These are phyloP conservation scores for Chloropsis cyanopogon DNA, from an alignment of 2,113 vertebrate genomes.

Conservation along the genomic window DNA sequence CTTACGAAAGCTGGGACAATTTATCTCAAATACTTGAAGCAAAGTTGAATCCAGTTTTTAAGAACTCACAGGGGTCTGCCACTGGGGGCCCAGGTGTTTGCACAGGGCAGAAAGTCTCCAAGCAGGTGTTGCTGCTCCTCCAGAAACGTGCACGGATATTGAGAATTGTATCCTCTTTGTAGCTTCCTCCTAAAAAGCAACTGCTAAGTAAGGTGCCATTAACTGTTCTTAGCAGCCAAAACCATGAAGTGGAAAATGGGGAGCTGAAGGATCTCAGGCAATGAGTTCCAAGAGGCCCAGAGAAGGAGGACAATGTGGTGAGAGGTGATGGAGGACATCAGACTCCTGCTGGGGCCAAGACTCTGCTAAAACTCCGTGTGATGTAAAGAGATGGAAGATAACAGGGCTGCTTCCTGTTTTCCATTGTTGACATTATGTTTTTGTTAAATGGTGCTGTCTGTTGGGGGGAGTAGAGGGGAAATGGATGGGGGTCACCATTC, in stretches of 20 bases:
- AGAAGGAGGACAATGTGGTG: not conserved
- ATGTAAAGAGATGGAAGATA: not conserved
- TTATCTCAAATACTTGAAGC: not conserved
- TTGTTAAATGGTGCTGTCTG: not conserved
- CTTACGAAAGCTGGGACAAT: not conserved
- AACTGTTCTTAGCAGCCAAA: not conserved
- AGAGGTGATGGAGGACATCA: not conserved
- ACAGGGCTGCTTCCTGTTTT: not conserved
- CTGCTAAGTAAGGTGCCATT: not conserved
- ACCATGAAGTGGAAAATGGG: not conserved
- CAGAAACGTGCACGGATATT: not conserved
- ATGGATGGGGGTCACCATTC: rapidly evolving
- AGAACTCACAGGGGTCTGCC: not conserved
- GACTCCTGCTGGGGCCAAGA: not conserved
- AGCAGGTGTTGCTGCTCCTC: not conserved
- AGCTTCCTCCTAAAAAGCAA: not conserved
- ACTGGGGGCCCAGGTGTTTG: not conserved
- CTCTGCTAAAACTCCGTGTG: not conserved
- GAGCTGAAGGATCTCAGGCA: not conserved
- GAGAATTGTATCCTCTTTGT: not conserved
- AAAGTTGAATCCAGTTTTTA: not conserved
- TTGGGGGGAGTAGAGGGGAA: rapidly evolving
- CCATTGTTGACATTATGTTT: rapidly evolving
- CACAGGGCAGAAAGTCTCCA: not conserved
- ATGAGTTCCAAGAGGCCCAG: not conserved